Percentiles rank a stretch among this genome's conserved stretches.
Evolutionary conservation across 2,113 vertebrate genomes (phyloP).

Genomic region (Todiramphus chloris): DNA sequence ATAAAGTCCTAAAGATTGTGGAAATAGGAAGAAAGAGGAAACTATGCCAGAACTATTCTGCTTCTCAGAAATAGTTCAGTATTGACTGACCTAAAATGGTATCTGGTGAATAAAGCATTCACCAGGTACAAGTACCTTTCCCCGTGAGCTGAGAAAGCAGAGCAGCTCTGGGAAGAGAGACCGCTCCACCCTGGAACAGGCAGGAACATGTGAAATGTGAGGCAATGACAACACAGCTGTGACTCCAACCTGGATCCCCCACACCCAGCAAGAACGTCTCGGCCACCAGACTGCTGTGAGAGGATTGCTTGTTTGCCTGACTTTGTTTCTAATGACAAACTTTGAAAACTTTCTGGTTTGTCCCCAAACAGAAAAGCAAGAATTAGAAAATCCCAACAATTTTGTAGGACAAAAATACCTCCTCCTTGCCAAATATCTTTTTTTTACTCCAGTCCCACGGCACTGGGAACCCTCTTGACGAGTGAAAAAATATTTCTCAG

Average conservation of each 20-base stretch:
- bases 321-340: not conserved
- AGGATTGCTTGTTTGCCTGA: not conserved
- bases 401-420: slow-evolving; percentile 1
- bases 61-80: not conserved
- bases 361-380: not conserved
- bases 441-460: not conserved
- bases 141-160: not conserved
- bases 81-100: not conserved
- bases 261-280: not conserved
- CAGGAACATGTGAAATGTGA: not conserved
- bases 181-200: not conserved
- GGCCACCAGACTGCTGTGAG: not conserved
- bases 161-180: not conserved
- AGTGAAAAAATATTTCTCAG: not conserved
- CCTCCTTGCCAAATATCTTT: not conserved
- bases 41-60: not conserved
- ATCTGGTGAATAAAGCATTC: not conserved
- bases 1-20: not conserved
- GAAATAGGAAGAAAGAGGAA: not conserved
- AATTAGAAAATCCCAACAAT: not conserved
- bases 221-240: not conserved
- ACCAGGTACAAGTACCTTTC: not conserved
- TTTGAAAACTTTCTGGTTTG: not conserved
- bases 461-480: not conserved
- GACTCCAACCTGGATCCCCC: not conserved